Conservation (phyloP, 2,797 vertebrate genomes). For the Sebastes variabilis region DNA sequence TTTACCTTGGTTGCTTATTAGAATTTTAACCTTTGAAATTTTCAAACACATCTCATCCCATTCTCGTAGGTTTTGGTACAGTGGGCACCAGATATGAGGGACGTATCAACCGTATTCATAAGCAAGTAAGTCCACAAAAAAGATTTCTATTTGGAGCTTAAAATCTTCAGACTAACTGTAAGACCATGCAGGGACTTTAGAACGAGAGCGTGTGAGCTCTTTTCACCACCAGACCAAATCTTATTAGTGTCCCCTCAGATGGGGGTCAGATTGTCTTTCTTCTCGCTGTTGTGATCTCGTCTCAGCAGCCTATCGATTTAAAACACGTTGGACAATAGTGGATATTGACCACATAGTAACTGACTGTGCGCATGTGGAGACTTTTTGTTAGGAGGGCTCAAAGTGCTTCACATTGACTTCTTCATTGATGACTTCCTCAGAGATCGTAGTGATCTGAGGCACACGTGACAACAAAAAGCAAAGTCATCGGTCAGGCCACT, state of each 20-base stretch:
- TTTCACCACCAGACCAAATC: conserved; percentile 6
- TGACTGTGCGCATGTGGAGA: conserved; percentile 37
- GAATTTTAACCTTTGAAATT: background rate
- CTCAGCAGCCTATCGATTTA: conserved; percentile 33
- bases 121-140: background rate
- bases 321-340: conserved; percentile 10
- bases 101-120: background rate
- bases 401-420: conserved; percentile 60
- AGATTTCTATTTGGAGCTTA: background rate
- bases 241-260: background rate
- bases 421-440: conserved; percentile 43
- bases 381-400: conserved; percentile 40
- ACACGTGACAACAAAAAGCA: conserved; percentile 24
- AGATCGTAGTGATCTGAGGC: conserved; percentile 16
- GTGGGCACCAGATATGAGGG: background rate
- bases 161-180: background rate
- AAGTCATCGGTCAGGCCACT: conserved; percentile 16
- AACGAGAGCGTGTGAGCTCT: background rate
- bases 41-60: background rate
- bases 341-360: conserved; percentile 54
- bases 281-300: conserved; percentile 27
- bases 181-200: background rate
- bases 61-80: background rate
- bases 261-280: conserved; percentile 26
- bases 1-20: background rate